phyloP scores from a whole-genome alignment of 30 jellyfish, hydroid and myxozoan genomes.

The Calvadosia cruxmelitensis region DNA sequence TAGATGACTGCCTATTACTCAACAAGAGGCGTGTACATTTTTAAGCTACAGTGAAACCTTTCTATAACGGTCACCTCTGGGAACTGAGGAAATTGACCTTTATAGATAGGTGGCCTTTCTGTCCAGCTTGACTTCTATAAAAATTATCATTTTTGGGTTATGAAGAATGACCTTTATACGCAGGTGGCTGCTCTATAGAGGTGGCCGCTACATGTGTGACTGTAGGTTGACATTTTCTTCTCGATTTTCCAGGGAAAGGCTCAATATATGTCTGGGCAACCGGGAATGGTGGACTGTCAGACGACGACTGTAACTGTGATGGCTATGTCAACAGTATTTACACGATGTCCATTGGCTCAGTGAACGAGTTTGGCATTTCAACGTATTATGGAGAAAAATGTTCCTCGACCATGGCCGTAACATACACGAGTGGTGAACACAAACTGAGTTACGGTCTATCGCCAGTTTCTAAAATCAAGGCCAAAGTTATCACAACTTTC shows the following conservation, averaged over 20 bases:
- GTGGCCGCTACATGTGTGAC: too few species aligned
- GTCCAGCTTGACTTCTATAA: too few species aligned
- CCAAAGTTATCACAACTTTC: slow-evolving; percentile 82
- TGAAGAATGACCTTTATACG: too few species aligned
- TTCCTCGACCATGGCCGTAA: slow-evolving; percentile 89
- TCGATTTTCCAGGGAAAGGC: slow-evolving; percentile 49
- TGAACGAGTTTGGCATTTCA: slow-evolving; percentile 91
- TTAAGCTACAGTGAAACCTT: too few species aligned
- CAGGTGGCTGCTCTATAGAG: too few species aligned
- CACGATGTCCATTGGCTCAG: slow-evolving; percentile 91
- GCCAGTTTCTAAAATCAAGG: slow-evolving; percentile 4
- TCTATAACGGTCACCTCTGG: too few species aligned
- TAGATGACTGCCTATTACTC: too few species aligned
- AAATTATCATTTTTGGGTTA: too few species aligned
- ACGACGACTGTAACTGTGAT: slow-evolving; percentile 90
- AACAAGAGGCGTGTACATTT: too few species aligned
- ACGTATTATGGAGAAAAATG: slow-evolving; percentile 94
- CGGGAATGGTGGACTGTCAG: slow-evolving; percentile 92
- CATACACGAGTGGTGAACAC: slow-evolving; percentile 91
- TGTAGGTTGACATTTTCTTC: too few species aligned
- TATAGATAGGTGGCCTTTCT: too few species aligned
- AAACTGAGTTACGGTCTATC: slow-evolving; percentile 43
- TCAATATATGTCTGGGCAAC: slow-evolving; percentile 95
- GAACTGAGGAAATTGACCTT: too few species aligned
- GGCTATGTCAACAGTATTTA: slow-evolving; percentile 91